Evolutionary conservation across 2,888 invertebrate species (phyloP).

Genomic region (Cosmia trapezina): DNA sequence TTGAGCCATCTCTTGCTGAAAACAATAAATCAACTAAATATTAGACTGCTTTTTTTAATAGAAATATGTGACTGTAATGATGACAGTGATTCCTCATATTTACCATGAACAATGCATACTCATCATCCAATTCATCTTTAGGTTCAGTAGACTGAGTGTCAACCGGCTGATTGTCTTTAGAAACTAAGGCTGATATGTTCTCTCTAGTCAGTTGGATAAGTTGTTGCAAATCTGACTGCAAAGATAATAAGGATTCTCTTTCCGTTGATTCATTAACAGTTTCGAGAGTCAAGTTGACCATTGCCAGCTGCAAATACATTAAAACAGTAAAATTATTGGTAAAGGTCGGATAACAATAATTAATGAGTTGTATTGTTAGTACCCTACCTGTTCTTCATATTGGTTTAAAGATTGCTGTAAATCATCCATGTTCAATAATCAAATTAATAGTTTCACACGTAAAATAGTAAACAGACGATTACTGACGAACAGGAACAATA

Average conservation of each 20-base stretch:
- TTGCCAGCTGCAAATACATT: conserved; percentile 87
- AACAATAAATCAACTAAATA: conserved; percentile 38
- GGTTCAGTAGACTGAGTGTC: conserved; percentile 50
- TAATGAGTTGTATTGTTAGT: conserved; percentile 29
- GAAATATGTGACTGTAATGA: conserved; percentile 1
- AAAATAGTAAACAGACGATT: background rate
- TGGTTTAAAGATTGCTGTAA: conserved; percentile 80
- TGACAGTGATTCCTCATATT: conserved; percentile 38
- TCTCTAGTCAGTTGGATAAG: conserved; percentile 93
- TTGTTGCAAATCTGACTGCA: conserved; percentile 92
- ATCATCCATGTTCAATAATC: conserved; percentile 75
- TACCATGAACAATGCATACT: conserved; percentile 93
- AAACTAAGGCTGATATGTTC: conserved; percentile 82
- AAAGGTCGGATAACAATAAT: background rate
- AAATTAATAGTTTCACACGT: background rate
- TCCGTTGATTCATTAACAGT: conserved; percentile 85
- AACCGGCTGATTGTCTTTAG: conserved; percentile 44
- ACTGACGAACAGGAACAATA: background rate
- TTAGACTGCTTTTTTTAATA: no score
- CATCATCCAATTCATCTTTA: conserved; percentile 83
- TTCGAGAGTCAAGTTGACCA: conserved; percentile 91
- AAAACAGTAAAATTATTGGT: conserved; percentile 33
- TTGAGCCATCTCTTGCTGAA: conserved; percentile 90
- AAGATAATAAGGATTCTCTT: conserved; percentile 89
- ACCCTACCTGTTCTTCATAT: conserved; percentile 88